Base-by-base conservation (phyloP, 1,140 invertebrate species). In the Elysia chlorotica region DNA sequence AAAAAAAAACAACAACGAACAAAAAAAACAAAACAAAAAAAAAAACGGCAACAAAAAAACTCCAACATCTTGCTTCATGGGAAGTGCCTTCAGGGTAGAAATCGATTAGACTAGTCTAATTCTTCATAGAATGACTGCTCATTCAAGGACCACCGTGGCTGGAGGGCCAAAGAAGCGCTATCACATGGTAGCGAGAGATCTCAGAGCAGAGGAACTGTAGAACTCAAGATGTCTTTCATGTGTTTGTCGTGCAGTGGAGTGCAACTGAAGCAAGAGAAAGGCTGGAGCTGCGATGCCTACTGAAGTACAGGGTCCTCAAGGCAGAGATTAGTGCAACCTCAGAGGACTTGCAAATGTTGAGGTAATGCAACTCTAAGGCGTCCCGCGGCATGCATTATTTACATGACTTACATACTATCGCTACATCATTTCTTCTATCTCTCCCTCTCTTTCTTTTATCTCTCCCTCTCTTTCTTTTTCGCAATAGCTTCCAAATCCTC, bases 311-410 rank as follows among this genome's bases (percentile, higher is more conserved):
- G 66, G 82, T 79, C 10, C 76, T 89, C 30, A 67, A 76, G 28
- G 76, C 81, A 56, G 88, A 89, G 76, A 56, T 88, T 19, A 74
- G 83, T 36, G 81, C 87, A 74, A 86, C 85, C 2, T 71, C 78
- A 4, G 74, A 80, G 28, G 79, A 83, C 0, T 78, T 88, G 10
- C 87, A 87, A 74, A 85, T 61, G 36, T 48, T 69, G 35, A 74
- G 62, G 72, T 72, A 74, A 3, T 57, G 3, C 21, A 25, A 37
- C n/a, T n/a, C n/a, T n/a, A n/a, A n/a, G n/a, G n/a, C n/a, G n/a
- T n/a, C n/a, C n/a, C n/a, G n/a, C n/a, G n/a, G n/a, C n/a, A n/a
- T n/a, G n/a, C n/a, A n/a, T n/a, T n/a, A n/a, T n/a, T n/a, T n/a
- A n/a, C n/a, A n/a, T n/a, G n/a, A n/a, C n/a, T n/a, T n/a, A n/a